Evolutionary conservation across 2,888 invertebrate species (phyloP).

Genomic region (Drosophila hawaiiensis): DNA sequence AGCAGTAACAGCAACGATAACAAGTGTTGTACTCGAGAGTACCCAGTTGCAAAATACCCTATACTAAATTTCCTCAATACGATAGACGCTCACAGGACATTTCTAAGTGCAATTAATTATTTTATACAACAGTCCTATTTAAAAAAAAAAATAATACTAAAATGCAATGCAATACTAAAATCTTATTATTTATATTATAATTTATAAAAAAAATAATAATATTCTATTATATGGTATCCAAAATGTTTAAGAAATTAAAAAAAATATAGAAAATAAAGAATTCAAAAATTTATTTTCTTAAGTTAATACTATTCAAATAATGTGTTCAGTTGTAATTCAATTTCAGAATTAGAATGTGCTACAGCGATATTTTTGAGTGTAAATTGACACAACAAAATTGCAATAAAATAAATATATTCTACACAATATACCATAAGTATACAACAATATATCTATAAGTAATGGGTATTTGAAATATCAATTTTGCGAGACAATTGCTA

Average conservation of each 20-base stretch:
- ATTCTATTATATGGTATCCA: not conserved
- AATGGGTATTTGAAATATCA: constrained; percentile 23
- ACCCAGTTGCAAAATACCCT: not conserved
- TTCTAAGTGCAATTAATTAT: not conserved
- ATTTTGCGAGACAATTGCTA: constrained; percentile 35
- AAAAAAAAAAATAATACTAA: not conserved
- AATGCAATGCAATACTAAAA: not conserved
- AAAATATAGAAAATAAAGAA: not conserved
- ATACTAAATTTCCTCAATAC: not conserved
- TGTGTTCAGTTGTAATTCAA: not conserved
- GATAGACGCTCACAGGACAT: not conserved
- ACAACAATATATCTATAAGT: not conserved
- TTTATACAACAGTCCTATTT: not conserved
- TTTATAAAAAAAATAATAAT: not conserved
- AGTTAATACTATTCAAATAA: not conserved
- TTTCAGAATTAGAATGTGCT: not conserved
- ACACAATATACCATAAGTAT: not conserved
- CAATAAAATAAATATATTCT: not conserved
- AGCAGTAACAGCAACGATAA: constrained; percentile 14
- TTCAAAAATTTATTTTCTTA: not conserved
- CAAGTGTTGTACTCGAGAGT: constrained; percentile 5
- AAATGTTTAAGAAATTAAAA: not conserved
- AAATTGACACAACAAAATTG: not conserved
- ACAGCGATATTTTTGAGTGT: not conserved
- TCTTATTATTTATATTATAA: not conserved